Evolutionary conservation across 2,888 invertebrate genomes (phyloP), one percentile per base, ranked within the genome.

Genomic region (Netelia melanura): DNA sequence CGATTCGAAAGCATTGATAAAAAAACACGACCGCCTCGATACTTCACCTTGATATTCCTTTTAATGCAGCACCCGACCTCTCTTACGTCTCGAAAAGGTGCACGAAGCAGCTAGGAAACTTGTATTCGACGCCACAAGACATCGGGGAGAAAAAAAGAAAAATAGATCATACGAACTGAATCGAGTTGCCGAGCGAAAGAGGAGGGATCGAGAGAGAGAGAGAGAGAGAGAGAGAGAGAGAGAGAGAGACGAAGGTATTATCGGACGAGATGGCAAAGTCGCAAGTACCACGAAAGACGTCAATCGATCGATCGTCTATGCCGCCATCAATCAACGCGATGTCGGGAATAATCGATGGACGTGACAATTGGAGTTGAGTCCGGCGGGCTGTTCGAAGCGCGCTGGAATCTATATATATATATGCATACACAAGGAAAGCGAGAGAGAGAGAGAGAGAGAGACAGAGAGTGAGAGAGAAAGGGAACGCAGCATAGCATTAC

Each of bases 331-430:
- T 93, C 93, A 93, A 91, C 89, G 90, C 80, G 81, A 88, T 89
- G 92, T 92, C 92, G 90, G 89, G 91, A 93, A 91, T 93, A 93
- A 93, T 93, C 92, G 92, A 93, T 93, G 91, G 89, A 91, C 92
- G 92, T 92, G 93, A 93, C 93, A 92, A 93, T 92, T 92, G 90
- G 87, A 90, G 90, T 90, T 86, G 90, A 89, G 89, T 85, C 90
- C 94, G 93, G 58, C 91, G 89, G 65, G 93, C 82, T 83, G 78
- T 81, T 85, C 58, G 3, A 61, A 85, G 58, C 78, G 70, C 76
- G 79, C 77, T 62, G 48, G 64, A 75, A 68, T 64, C 44, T 21
- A 67, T 21, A 17, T 38, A 78, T 61, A 62, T 38, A 23, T 30
- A 67, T 21, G 30, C 54, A 78, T 61, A 70, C 43, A 23, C n/a